phyloP scores from a whole-genome alignment of 2,888 invertebrate species.

The Aspidiotus rigidus region DNA sequence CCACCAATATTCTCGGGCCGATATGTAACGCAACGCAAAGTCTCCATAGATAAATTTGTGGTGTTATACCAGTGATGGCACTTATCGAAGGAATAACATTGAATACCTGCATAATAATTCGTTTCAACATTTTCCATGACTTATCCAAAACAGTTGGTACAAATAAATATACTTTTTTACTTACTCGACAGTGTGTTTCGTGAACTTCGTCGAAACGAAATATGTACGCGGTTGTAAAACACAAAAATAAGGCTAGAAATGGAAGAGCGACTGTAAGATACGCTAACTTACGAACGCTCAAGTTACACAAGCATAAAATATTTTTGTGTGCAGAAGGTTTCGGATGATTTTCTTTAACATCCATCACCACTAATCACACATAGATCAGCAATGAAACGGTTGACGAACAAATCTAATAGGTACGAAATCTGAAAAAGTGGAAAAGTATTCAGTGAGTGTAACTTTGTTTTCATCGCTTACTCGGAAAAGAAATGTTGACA shows the following conservation, averaged over 20 bases:
- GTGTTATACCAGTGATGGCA: conserved; percentile 87
- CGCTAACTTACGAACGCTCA: conserved; percentile 71
- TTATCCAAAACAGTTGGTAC: neutral
- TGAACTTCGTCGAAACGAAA: conserved; percentile 90
- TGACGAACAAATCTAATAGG: no score
- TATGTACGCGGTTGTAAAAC: conserved; percentile 79
- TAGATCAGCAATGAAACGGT: no score
- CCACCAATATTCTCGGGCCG: conserved; percentile 81
- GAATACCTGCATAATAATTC: conserved; percentile 58
- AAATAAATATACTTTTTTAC: conserved; percentile 41
- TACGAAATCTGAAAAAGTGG: no score
- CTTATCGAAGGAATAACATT: conserved; percentile 92
- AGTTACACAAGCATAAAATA: neutral
- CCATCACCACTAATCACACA: neutral
- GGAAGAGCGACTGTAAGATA: conserved; percentile 76
- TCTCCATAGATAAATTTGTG: conserved; percentile 86
- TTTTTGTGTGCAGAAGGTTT: no score
- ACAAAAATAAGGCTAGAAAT: conserved; percentile 70
- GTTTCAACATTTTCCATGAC: no score
- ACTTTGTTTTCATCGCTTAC: no score
- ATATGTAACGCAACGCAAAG: conserved; percentile 84
- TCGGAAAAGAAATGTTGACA: no score
- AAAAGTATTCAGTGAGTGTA: no score
- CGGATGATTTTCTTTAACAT: conserved; percentile 12
- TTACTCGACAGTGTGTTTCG: conserved; percentile 88